Evolutionary conservation across 1,140 invertebrate species (phyloP).

Genomic region (Drosophila watanabei): DNA sequence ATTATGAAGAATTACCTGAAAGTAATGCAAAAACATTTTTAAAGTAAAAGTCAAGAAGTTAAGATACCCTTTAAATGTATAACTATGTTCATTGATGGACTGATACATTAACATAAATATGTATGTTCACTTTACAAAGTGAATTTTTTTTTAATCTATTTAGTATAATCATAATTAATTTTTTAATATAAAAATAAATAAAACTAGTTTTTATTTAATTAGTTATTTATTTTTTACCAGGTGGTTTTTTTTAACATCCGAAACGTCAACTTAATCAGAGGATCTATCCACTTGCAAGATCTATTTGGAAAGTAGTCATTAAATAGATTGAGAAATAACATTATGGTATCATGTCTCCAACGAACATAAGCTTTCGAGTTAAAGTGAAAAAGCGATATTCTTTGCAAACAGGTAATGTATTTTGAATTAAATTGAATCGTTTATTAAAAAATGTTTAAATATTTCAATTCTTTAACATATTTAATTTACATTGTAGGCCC

Average conservation of each 20-base stretch:
- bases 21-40: neutral
- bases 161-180: neutral
- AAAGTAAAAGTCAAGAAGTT: neutral
- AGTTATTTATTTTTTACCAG: neutral
- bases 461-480: neutral
- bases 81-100: neutral
- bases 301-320: neutral
- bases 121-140: neutral
- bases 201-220: too few species aligned
- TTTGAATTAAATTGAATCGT: neutral
- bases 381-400: conserved; percentile 19
- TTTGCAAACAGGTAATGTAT: conserved; percentile 16
- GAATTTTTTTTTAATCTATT: neutral
- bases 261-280: neutral
- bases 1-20: neutral
- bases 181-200: too few species aligned
- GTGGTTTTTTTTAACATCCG: neutral
- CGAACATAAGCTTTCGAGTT: conserved; percentile 12
- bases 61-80: neutral
- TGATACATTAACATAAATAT: neutral
- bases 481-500: neutral
- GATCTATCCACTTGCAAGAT: neutral
- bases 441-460: too few species aligned
- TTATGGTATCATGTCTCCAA: conserved; percentile 18
- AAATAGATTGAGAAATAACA: conserved; percentile 4